Conservation (phyloP, 2,888 invertebrate species). For the Diabrotica balteata region DNA sequence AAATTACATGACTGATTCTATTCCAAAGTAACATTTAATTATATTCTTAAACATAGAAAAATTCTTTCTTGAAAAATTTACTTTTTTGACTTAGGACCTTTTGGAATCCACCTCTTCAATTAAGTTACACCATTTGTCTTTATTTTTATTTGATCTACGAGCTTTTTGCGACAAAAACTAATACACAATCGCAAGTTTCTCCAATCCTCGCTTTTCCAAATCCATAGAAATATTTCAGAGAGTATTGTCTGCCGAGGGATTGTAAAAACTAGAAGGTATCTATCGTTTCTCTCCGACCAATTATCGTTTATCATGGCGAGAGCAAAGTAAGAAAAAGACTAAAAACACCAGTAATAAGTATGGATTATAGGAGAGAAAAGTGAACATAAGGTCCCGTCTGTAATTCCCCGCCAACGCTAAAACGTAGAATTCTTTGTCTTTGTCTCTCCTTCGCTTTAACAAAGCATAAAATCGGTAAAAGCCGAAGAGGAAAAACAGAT, state of each 20-base stretch:
- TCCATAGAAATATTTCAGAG: conserved; percentile 1
- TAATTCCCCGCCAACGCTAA: conserved; percentile 37
- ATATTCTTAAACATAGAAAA: too few relatives aligned
- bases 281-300: conserved; percentile 46
- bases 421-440: conserved; percentile 22
- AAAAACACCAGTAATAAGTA: conserved; percentile 58
- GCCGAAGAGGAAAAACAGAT: conserved; percentile 36
- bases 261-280: conserved; percentile 17
- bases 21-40: too few relatives aligned
- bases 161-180: too few relatives aligned
- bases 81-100: too few relatives aligned
- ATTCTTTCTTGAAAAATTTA: too few relatives aligned
- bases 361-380: conserved; percentile 57
- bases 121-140: too few relatives aligned
- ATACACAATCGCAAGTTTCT: not conserved
- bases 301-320: conserved; percentile 59
- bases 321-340: conserved; percentile 55
- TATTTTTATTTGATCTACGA: too few relatives aligned
- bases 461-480: conserved; percentile 33
- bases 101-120: too few relatives aligned
- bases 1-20: too few relatives aligned
- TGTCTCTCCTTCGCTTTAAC: conserved; percentile 36
- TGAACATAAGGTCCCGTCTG: conserved; percentile 50
- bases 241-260: not conserved
- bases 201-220: not conserved